phyloP scores from a whole-genome alignment of 2,113 vertebrate species.

The Ploceus nigricollis region DNA sequence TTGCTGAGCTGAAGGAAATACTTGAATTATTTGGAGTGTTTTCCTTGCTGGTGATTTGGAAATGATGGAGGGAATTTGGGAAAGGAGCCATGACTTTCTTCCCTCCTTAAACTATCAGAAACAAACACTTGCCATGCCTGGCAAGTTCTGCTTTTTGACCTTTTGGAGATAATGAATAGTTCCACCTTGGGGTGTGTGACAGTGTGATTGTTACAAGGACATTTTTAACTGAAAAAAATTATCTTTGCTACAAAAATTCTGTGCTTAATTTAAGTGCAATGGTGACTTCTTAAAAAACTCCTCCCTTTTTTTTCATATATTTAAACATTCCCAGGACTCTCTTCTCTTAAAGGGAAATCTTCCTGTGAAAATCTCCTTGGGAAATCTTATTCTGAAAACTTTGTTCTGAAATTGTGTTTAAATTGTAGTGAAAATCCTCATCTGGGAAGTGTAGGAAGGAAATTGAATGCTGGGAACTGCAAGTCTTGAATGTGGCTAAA shows the following conservation, averaged over 20 bases:
- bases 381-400: background rate
- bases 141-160: background rate
- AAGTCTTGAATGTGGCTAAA: background rate
- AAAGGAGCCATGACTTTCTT: background rate
- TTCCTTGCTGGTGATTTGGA: background rate
- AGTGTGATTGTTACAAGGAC: background rate
- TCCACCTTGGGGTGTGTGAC: background rate
- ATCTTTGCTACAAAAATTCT: background rate
- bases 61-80: background rate
- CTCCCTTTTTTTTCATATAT: background rate
- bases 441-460: background rate
- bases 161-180: background rate
- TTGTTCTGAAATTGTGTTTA: background rate
- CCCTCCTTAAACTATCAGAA: background rate
- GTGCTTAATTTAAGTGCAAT: background rate
- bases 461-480: background rate
- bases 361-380: background rate
- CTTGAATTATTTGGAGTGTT: background rate
- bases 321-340: background rate
- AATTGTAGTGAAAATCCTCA: background rate
- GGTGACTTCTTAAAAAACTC: background rate
- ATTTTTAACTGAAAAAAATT: background rate
- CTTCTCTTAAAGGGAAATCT: background rate
- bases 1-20: background rate
- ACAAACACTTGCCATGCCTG: background rate